Evolutionary conservation across 35 echinoderm and acorn worm species (phyloP).

Genomic region (Lytechinus variegatus): DNA sequence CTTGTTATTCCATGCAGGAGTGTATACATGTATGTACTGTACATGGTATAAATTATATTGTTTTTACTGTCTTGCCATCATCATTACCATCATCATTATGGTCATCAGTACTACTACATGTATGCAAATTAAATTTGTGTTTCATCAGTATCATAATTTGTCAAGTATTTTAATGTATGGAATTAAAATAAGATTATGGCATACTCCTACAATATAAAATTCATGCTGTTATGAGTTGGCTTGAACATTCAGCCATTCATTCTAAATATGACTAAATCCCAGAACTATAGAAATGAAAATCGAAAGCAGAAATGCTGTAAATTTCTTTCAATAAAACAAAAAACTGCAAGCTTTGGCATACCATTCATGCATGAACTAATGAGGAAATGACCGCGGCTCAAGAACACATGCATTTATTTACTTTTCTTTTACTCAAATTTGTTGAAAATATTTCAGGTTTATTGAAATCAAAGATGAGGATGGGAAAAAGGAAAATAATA

Average conservation of each 20-base stretch:
- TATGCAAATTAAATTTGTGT: too few species aligned
- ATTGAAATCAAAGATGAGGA: background rate
- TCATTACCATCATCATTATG: too few species aligned
- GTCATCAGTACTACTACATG: too few species aligned
- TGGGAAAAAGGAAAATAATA: background rate
- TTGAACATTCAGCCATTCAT: background rate
- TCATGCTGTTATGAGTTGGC: background rate
- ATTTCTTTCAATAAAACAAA: background rate
- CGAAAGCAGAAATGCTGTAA: background rate
- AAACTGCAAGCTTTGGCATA: background rate
- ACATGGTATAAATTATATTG: too few species aligned
- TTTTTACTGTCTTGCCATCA: too few species aligned
- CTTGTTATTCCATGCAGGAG: too few species aligned
- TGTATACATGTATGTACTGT: too few species aligned
- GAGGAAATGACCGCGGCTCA: background rate
- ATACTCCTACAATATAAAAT: too few species aligned
- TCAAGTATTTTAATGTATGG: too few species aligned
- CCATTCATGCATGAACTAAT: background rate
- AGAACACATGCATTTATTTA: background rate
- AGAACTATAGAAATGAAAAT: background rate
- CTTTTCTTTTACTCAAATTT: background rate
- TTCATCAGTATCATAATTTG: too few species aligned
- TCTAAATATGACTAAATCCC: background rate
- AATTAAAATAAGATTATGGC: too few species aligned
- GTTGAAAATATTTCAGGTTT: background rate